These are phyloP conservation scores for Drosophila rellima DNA, from an alignment of 2,888 invertebrate species.

Conservation along the genomic window DNA sequence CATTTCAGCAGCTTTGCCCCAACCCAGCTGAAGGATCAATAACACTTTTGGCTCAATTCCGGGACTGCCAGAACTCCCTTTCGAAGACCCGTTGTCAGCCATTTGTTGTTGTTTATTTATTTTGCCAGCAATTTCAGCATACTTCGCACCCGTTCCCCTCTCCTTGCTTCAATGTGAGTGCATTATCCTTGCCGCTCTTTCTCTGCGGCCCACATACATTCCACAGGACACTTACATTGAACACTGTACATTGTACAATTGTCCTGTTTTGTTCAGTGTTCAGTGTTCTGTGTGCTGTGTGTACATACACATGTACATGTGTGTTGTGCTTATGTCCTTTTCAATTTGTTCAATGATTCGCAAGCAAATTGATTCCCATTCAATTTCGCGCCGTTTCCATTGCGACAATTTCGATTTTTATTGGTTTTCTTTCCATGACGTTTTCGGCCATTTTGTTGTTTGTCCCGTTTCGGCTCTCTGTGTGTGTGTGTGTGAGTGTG, in stretches of 20 bases:
- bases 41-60: constrained; percentile 80
- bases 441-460: constrained; percentile 57
- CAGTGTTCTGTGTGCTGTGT: constrained; percentile 35
- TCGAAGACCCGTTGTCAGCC: constrained; percentile 31
- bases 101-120: constrained; percentile 78
- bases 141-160: constrained; percentile 22
- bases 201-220: constrained; percentile 15
- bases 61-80: constrained; percentile 35
- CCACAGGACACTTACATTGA: constrained; percentile 18
- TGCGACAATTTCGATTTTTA: constrained; percentile 81
- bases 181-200: constrained; percentile 34
- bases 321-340: constrained; percentile 70
- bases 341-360: constrained; percentile 85
- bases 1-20: constrained; percentile 62
- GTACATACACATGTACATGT: constrained; percentile 26
- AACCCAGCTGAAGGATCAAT: constrained; percentile 76
- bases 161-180: constrained; percentile 18
- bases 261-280: constrained; percentile 17
- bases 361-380: constrained; percentile 83
- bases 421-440: constrained; percentile 65
- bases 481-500: constrained; percentile 19
- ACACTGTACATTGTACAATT: constrained; percentile 32
- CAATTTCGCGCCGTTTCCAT: constrained; percentile 78
- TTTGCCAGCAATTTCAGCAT: constrained; percentile 78
- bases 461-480: constrained; percentile 36